Evolutionary conservation across 2,888 invertebrate genomes (phyloP), one percentile per base, ranked within the genome.

Genomic region (Cylloceria caligata): DNA sequence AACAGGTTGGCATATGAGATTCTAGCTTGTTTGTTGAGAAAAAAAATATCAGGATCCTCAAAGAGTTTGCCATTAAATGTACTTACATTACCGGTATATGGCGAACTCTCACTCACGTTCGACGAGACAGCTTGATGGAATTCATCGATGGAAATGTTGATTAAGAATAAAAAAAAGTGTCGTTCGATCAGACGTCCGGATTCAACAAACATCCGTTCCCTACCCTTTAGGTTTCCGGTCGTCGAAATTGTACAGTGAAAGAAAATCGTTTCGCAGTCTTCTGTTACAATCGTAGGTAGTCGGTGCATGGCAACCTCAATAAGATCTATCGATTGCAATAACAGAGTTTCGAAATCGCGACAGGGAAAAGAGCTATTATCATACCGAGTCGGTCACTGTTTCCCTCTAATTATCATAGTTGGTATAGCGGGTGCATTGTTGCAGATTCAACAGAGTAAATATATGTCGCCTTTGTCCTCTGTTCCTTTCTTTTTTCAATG

Each of bases 301-400:
- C 16, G 16, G 34, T 34, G 27, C 55, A 55, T 34, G 7, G 34
- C 36, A 39, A 62, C 60, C 21, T 34, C 39, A 24, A 49, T 60
- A 55, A 72, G 57, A 65, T 57, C 36, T 27, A 69, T 77, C 68
- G 69, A 76, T 79, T 68, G 68, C 68, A 42, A 74, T 78, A 65
- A 81, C 73, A 16, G 65, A 78, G 52, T 83, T 80, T 75, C 79
- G 68, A 80, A 83, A 80, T 80, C 42, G 60, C 45, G 52, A 49
- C 39, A 75, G 57, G n/a, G 57, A 68, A 68, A 45, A 55, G 49
- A 27, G 39, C 62, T 47, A 83, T 80, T 82, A 80, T 83, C 72
- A 76, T 83, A 80, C 72, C 76, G 60, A 39, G 21, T 55, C 79
- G 68, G 76, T 83, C 68, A 80, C 76, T 47, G 55, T 74, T 52